A percentile compares a stretch with the other conserved stretches of the same genome.
Conservation (phyloP, 2,113 vertebrate genomes). For the Cichladusa arquata region DNA sequence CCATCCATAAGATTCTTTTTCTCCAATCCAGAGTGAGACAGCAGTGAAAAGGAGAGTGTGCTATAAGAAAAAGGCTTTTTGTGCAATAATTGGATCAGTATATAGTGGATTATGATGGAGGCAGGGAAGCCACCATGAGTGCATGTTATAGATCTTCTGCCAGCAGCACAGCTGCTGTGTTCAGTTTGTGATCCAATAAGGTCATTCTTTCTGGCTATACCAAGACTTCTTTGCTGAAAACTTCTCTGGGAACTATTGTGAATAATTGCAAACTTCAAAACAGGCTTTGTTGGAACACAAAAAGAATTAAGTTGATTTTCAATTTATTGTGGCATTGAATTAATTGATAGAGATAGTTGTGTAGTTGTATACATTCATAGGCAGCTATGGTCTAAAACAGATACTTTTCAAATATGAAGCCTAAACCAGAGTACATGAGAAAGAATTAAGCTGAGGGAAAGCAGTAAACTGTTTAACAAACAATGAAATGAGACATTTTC, state of each 20-base stretch:
- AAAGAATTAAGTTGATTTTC: not conserved
- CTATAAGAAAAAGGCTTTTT: conserved; percentile 71
- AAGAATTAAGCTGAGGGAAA: not conserved
- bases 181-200: conserved; percentile 41
- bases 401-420: not conserved
- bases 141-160: conserved; percentile 15
- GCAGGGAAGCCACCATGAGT: conserved; percentile 30
- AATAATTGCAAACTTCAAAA: conserved; percentile 25
- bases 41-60: conserved; percentile 30
- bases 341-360: not conserved
- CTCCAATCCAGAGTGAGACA: conserved; percentile 10
- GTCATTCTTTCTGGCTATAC: conserved; percentile 54
- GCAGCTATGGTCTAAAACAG: not conserved
- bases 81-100: conserved; percentile 57
- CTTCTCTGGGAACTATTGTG: not conserved
- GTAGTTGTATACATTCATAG: not conserved
- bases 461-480: not conserved
- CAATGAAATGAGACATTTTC: not conserved
- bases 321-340: not conserved
- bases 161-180: conserved; percentile 67
- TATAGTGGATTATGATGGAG: conserved; percentile 8
- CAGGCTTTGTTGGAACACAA: not conserved
- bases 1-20: conserved; percentile 38
- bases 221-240: conserved; percentile 25
- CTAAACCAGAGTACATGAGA: not conserved